phyloP scores from a whole-genome alignment of 1,140 invertebrate genomes.

The Hermetia illucens region DNA sequence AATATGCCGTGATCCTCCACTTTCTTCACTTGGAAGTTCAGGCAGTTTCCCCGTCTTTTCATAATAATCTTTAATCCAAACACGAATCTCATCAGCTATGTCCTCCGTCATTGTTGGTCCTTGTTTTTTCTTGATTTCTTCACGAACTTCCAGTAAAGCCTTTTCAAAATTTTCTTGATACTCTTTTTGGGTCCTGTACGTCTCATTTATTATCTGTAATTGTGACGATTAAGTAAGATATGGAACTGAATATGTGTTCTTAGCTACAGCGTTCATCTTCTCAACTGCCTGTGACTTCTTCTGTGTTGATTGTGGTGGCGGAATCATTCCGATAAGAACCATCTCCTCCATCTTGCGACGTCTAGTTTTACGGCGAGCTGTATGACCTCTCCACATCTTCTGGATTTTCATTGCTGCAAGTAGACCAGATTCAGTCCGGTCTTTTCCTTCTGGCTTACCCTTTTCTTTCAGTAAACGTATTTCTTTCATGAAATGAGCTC shows the following conservation, averaged over 20 bases:
- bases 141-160: conserved; percentile 38
- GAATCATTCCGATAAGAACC: conserved; percentile 66
- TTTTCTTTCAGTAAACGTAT: conserved; percentile 63
- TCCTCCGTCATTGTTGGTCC: conserved; percentile 59
- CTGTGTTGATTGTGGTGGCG: conserved; percentile 29
- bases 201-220: conserved; percentile 35
- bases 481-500: conserved; percentile 84
- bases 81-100: conserved; percentile 68
- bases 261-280: conserved; percentile 17
- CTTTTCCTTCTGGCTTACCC: conserved; percentile 41
- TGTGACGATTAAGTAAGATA: no score
- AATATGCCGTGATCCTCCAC: conserved; percentile 69
- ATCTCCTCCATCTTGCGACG: conserved; percentile 66
- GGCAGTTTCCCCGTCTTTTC: conserved; percentile 76
- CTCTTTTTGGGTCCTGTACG: conserved; percentile 44
- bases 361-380: conserved; percentile 50
- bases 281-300: conserved; percentile 19
- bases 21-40: conserved; percentile 78
- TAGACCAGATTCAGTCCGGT: conserved; percentile 35
- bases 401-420: conserved; percentile 63
- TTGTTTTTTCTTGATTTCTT: conserved; percentile 44
- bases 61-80: conserved; percentile 69
- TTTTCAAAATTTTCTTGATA: conserved; percentile 45
- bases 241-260: no score
- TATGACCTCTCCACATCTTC: conserved; percentile 67